These are phyloP conservation scores for Heliangelus exortis DNA, from an alignment of 2,797 vertebrate genomes.

Conservation along the genomic window DNA sequence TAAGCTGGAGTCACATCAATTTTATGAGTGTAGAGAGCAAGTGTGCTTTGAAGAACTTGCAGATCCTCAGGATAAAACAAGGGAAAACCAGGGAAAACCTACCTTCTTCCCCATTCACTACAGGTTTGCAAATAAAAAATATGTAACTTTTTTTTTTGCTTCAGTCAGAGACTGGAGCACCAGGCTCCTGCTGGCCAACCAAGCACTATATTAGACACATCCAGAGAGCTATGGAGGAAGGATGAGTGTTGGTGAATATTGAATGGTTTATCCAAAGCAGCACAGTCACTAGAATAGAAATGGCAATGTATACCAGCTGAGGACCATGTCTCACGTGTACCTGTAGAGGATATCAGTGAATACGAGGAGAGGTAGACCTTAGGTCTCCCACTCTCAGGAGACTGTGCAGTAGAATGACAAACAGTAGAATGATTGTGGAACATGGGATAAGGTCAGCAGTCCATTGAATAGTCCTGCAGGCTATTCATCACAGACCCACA, in stretches of 20 bases:
- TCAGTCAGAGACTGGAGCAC: not conserved
- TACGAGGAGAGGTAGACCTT: not conserved
- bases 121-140: not conserved
- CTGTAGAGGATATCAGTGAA: not conserved
- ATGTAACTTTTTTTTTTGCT: fast-evolving
- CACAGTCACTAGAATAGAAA: not conserved
- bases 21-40: not conserved
- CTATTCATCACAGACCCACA: too few relatives aligned
- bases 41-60: not conserved
- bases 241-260: not conserved
- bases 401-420: too few relatives aligned
- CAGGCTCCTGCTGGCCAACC: not conserved
- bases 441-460: not conserved
- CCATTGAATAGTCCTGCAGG: not conserved
- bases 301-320: not conserved
- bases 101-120: not conserved
- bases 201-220: not conserved
- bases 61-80: not conserved
- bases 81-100: not conserved
- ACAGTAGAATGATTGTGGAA: not conserved
- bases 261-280: not conserved
- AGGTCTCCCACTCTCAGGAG: not conserved
- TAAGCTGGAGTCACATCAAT: not conserved
- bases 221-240: not conserved
- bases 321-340: not conserved